phyloP scores from a whole-genome alignment of 1,140 invertebrate genomes.

The Aphaenogaster rudis region DNA sequence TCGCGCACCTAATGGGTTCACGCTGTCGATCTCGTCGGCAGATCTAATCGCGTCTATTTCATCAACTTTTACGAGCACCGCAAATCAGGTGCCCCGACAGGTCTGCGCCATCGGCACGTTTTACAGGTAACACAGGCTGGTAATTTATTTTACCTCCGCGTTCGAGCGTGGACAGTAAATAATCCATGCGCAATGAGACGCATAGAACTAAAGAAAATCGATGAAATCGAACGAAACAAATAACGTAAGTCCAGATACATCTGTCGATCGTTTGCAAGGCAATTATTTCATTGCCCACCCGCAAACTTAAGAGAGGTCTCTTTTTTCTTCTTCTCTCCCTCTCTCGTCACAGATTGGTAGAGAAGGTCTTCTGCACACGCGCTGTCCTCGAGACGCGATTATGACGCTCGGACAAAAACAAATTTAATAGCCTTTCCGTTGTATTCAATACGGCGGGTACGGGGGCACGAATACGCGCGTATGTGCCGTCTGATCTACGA shows the following conservation, averaged over 20 bases:
- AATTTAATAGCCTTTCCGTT: slow-evolving; percentile 74
- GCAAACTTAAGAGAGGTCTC: slow-evolving; percentile 41
- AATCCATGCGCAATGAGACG: slow-evolving; percentile 13
- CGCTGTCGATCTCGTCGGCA: slow-evolving; percentile 23
- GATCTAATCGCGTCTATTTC: slow-evolving; percentile 33
- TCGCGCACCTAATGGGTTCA: slow-evolving; percentile 26
- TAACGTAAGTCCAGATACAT: background rate
- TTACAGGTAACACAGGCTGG: slow-evolving; percentile 13
- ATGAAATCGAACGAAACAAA: background rate
- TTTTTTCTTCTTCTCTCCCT: background rate
- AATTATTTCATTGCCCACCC: slow-evolving; percentile 49
- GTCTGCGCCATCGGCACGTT: background rate
- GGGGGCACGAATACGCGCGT: background rate
- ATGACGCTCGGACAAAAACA: slow-evolving; percentile 77
- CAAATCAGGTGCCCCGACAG: slow-evolving; percentile 13
- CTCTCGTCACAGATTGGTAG: slow-evolving; percentile 44
- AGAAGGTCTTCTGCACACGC: slow-evolving; percentile 44
- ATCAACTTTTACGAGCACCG: slow-evolving; percentile 23
- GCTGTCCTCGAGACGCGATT: slow-evolving; percentile 71
- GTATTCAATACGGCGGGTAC: slow-evolving; percentile 70
- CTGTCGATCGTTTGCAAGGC: slow-evolving; percentile 53
- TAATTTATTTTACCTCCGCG: slow-evolving; percentile 46
- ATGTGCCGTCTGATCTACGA: slow-evolving; percentile 39
- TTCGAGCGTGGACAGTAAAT: background rate
- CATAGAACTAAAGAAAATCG: background rate